phyloP scores from a whole-genome alignment of 2,797 vertebrate species.

The Enteromius anoplus region DNA sequence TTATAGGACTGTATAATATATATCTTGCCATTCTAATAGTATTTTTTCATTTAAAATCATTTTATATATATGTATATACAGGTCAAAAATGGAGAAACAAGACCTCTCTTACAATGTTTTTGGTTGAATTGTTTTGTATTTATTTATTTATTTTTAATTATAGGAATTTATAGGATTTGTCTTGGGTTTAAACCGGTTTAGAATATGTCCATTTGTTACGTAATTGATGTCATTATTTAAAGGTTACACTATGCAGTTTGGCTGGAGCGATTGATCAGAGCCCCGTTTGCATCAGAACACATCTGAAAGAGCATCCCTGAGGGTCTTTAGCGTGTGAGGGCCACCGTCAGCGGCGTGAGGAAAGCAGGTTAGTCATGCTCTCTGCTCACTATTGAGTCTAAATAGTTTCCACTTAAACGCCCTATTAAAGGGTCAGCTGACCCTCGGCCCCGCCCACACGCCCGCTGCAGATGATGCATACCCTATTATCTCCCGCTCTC shows the following conservation, averaged over 20 bases:
- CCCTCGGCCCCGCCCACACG: conserved; percentile 45
- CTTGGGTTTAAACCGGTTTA: not conserved
- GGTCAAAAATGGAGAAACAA: not conserved
- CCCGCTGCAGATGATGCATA: conserved; percentile 65
- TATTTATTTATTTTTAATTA: not conserved
- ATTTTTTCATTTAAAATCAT: too few relatives aligned
- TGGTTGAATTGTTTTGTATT: not conserved
- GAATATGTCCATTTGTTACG: not conserved
- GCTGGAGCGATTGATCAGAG: not conserved
- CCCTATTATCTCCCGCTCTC: conserved; percentile 73
- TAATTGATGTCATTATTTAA: not conserved
- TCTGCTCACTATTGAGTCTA: conserved; percentile 87
- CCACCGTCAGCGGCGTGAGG: conserved; percentile 90
- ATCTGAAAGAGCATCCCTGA: too few relatives aligned
- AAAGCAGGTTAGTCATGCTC: conserved; percentile 94
- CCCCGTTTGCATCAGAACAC: too few relatives aligned
- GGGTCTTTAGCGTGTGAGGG: conserved; percentile 65
- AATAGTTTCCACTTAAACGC: conserved; percentile 93
- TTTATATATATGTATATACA: too few relatives aligned
- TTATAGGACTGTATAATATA: not conserved
- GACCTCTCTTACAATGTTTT: not conserved
- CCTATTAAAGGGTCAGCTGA: conserved; percentile 91
- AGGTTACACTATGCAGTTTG: not conserved
- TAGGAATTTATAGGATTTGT: not conserved
- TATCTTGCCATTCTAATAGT: too few relatives aligned